These are phyloP conservation scores for Eupithecia exiguata DNA, from an alignment of 2,888 invertebrate genomes.

Conservation along the genomic window DNA sequence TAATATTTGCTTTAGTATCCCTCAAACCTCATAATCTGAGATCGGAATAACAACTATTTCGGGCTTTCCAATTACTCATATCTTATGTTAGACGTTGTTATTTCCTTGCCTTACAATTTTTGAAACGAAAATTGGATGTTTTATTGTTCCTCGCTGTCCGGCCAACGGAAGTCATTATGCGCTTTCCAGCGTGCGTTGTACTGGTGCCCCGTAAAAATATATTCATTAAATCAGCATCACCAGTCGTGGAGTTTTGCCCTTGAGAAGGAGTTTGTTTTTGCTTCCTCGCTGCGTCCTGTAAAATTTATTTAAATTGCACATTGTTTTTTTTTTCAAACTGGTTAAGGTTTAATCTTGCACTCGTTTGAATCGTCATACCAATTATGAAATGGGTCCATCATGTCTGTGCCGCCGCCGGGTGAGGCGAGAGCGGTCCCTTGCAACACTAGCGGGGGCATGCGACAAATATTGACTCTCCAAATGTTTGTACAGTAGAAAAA, in stretches of 20 bases:
- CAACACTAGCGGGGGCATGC: slow-evolving; percentile 65
- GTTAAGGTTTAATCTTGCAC: slow-evolving; percentile 42
- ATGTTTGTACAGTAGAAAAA: slow-evolving; percentile 73
- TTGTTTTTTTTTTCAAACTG: slow-evolving; percentile 41
- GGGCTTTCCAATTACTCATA: slow-evolving; percentile 8
- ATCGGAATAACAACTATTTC: slow-evolving; percentile 16
- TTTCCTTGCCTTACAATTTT: slow-evolving; percentile 42
- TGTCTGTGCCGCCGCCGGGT: slow-evolving; percentile 34
- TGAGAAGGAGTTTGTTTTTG: slow-evolving; percentile 50
- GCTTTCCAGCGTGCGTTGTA: slow-evolving; percentile 75
- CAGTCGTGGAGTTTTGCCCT: slow-evolving; percentile 57
- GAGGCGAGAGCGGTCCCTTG: slow-evolving; percentile 52
- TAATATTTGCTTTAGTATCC: slow-evolving; percentile 32
- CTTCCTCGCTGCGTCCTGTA: slow-evolving; percentile 42
- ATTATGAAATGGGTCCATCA: slow-evolving; percentile 32
- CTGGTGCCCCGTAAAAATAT: slow-evolving; percentile 74
- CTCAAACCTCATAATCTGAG: slow-evolving; percentile 10
- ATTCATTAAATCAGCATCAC: slow-evolving; percentile 78
- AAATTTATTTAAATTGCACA: slow-evolving; percentile 45
- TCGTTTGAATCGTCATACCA: slow-evolving; percentile 14
- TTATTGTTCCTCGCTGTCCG: slow-evolving; percentile 74
- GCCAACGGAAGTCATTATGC: slow-evolving; percentile 81
- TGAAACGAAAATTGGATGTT: slow-evolving; percentile 53
- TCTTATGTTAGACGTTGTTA: slow-evolving; percentile 10
- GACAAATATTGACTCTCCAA: slow-evolving; percentile 78